Evolutionary conservation across 1,140 invertebrate genomes (phyloP).

Genomic region (Linepithema humile): DNA sequence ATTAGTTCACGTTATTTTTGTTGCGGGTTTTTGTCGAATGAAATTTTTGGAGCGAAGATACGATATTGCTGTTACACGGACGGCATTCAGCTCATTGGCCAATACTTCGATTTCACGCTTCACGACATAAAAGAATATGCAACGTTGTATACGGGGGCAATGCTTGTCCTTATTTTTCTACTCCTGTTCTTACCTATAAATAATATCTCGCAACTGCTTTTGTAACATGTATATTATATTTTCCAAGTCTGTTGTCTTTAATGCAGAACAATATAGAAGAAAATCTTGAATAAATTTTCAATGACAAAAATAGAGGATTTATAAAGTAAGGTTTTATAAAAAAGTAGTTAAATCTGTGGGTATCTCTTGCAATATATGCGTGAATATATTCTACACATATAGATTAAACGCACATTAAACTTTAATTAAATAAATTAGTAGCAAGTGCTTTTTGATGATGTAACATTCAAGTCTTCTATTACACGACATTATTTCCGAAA

Average conservation of each 20-base stretch:
- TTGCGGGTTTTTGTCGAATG: neutral
- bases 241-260: neutral
- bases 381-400: neutral
- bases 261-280: neutral
- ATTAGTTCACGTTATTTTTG: conserved; percentile 16
- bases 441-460: conserved; percentile 12
- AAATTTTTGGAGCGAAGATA: conserved; percentile 24
- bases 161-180: conserved; percentile 11
- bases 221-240: neutral
- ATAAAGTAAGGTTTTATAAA: too few species aligned
- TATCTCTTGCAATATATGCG: neutral
- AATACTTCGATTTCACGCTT: conserved; percentile 41
- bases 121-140: conserved; percentile 19
- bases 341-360: too few species aligned
- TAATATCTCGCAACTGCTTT: neutral
- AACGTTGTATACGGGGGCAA: neutral
- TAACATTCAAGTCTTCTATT: neutral
- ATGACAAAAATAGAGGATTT: too few species aligned
- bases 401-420: too few species aligned
- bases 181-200: conserved; percentile 32
- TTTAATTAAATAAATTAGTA: neutral
- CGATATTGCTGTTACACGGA: conserved; percentile 10
- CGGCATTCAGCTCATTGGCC: conserved; percentile 9
- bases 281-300: neutral
- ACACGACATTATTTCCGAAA: neutral